Conservation (phyloP, 2,113 vertebrate species). For the Rhizomys pruinosus region DNA sequence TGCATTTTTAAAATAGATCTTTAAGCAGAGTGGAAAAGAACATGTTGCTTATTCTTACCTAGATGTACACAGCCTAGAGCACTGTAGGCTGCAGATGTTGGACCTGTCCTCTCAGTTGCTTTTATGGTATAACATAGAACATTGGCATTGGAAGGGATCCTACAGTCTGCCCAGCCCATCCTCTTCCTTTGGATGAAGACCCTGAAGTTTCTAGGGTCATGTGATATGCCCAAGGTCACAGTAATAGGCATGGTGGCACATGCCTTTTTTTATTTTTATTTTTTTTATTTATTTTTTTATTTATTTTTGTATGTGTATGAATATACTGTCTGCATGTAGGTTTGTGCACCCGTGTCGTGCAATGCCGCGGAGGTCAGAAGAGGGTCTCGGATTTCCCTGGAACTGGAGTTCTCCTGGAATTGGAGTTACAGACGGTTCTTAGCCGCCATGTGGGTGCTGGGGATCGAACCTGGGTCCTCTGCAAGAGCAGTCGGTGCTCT, state of each 20-base stretch:
- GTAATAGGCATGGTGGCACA: neutral
- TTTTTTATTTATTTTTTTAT: no score
- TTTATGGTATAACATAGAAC: neutral
- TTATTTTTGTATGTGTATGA: no score
- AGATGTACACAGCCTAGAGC: neutral
- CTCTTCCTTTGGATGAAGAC: constrained; percentile 23
- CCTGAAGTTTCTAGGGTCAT: neutral
- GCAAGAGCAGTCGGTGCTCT: no score
- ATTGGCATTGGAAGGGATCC: neutral
- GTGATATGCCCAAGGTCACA: constrained; percentile 4
- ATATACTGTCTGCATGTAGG: no score
- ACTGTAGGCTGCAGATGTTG: neutral
- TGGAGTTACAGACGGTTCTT: no score
- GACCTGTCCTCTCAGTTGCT: neutral
- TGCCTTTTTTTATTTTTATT: no score
- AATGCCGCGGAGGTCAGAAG: no score
- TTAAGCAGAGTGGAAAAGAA: constrained; percentile 44
- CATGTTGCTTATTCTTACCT: neutral
- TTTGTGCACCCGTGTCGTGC: no score
- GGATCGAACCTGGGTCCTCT: no score
- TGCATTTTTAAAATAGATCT: constrained; percentile 52
- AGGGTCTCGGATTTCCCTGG: no score
- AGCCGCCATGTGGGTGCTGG: no score
- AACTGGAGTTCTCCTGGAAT: no score
- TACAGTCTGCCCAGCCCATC: neutral